phyloP scores from a whole-genome alignment of 1,140 invertebrate species.

The Cepaea nemoralis region DNA sequence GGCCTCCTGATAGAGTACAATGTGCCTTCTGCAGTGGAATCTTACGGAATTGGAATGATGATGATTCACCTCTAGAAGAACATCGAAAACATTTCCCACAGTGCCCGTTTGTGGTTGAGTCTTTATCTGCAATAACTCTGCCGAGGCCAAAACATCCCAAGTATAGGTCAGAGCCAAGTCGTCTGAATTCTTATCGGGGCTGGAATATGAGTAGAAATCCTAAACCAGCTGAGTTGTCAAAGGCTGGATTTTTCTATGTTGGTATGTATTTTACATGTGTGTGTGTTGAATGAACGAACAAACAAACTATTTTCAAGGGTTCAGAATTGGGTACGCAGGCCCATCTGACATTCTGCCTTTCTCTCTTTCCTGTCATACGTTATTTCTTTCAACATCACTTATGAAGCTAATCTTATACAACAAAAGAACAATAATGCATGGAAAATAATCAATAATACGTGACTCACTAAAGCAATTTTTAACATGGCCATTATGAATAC shows the following conservation, averaged over 20 bases:
- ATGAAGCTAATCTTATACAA: too few species aligned
- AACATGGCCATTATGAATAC: too few species aligned
- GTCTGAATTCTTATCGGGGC: conserved; percentile 25
- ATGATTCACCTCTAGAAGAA: conserved; percentile 82
- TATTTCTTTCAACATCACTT: too few species aligned
- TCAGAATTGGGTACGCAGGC: too few species aligned
- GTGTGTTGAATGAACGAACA: too few species aligned
- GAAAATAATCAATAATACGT: too few species aligned
- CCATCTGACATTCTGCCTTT: too few species aligned
- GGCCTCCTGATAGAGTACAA: conserved; percentile 78
- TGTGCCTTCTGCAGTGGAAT: conserved; percentile 88
- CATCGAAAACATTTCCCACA: conserved; percentile 81
- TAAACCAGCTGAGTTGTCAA: conserved; percentile 36
- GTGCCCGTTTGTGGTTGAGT: conserved; percentile 79
- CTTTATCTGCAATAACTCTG: conserved; percentile 3
- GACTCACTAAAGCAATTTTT: too few species aligned
- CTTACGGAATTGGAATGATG: conserved; percentile 81
- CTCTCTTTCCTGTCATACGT: too few species aligned
- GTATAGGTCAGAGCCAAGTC: conserved; percentile 20
- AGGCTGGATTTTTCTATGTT: conserved; percentile 65
- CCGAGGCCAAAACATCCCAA: conserved; percentile 19
- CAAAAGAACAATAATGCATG: too few species aligned
- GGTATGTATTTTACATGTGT: conserved; percentile 55
- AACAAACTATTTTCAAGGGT: too few species aligned
- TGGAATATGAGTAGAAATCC: conserved; percentile 37